Evolutionary conservation across 2,797 vertebrate genomes (phyloP).

Genomic region (Sebastes hubbsi): DNA sequence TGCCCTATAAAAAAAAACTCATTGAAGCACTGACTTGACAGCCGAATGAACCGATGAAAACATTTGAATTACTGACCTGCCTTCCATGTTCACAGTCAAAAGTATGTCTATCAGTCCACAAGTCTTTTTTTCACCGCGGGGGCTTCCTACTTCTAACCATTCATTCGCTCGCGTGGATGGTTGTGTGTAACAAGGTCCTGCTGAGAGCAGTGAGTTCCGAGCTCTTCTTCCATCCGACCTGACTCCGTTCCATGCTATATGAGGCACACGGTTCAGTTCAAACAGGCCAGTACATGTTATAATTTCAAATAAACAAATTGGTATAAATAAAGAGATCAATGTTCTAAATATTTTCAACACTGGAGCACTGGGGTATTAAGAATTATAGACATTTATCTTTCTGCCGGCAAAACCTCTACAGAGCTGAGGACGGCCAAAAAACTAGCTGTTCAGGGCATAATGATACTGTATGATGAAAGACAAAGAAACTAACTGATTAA

Average conservation of each 20-base stretch:
- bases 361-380: background rate
- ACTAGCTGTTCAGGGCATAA: background rate
- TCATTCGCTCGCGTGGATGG: background rate
- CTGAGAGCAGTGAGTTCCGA: background rate
- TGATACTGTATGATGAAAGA: background rate
- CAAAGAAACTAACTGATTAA: background rate
- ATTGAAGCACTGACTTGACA: background rate
- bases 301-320: background rate
- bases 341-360: background rate
- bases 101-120: background rate
- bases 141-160: background rate
- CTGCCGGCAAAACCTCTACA: background rate
- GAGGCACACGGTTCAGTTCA: background rate
- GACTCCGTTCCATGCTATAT: background rate
- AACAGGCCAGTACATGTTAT: background rate
- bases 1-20: constrained; percentile 17
- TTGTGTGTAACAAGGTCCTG: background rate
- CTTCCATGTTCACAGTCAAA: background rate
- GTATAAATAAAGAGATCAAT: constrained; percentile 15
- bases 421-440: background rate
- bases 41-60: constrained; percentile 4
- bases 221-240: background rate
- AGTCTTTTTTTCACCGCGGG: background rate
- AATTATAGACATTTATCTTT: background rate
- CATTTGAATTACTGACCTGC: background rate